Base-by-base conservation (phyloP, 2,113 vertebrate genomes). In the Perccottus glenii region DNA sequence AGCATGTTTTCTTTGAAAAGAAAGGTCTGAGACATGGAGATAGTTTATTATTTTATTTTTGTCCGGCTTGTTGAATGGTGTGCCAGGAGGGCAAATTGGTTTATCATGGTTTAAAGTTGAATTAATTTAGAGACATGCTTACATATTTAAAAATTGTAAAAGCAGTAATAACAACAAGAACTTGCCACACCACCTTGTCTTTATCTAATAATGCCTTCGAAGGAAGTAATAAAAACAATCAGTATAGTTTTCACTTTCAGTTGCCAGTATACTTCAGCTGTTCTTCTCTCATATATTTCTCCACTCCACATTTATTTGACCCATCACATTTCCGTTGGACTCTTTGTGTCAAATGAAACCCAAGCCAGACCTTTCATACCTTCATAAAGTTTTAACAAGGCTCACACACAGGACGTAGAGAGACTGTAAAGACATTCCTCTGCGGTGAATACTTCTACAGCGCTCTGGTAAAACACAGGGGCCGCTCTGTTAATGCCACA, bases 301-400 rank as follows among this genome's bases (percentile, higher is more conserved):
- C 49, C 40, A 12, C 64, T 52, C 49, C 49, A 60, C 76, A 58
- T 76, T 60, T 59, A 58, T 51, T 15, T 14, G 72, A 79, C 78
- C 80, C 1, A 11, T 55, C 52, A 42, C 64, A 69, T 64, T 62
- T 73, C 75, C 9, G 27, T 77, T 44, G 62, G 65, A 57, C 73
- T 65, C 62, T 85, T 61, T 9, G 4, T 70, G 78, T 81, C 73
- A 60, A 62, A 64, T 69, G 70, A 83, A 72, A 79, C 67, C 48
- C 48, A 48, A 75, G 45, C 73, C 62, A 65, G 60, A 67, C 47
- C 62, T 60, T 78, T 85, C 73, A 79, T 65, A 65, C 1, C 33
- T 76, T 75, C 73, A 66, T 87, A 77, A 83, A 84, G 70, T 67
- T 85, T 87, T 83, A 79, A 88, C 72, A 69, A 70, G 77, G 47